Percentiles rank a stretch among this genome's conserved stretches.
Evolutionary conservation across 2,888 invertebrate species (phyloP).

Genomic region (Ditula angustiorana): DNA sequence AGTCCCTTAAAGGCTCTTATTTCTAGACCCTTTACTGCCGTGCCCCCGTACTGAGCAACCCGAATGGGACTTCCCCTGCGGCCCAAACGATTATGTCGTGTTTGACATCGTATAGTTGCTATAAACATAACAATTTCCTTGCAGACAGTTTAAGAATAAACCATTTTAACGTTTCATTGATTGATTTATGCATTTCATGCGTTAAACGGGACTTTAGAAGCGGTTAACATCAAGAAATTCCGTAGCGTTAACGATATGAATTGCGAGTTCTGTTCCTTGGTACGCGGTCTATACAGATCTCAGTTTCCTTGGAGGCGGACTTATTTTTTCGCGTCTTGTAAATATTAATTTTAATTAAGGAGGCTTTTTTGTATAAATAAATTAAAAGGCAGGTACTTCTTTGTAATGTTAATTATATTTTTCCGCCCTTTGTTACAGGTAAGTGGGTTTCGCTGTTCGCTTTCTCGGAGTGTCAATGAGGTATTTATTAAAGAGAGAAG

Average conservation of each 20-base stretch:
- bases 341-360: slow-evolving; percentile 84
- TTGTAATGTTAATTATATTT: slow-evolving; percentile 81
- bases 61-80: slow-evolving; percentile 6
- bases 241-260: background rate
- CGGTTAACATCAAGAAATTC: background rate
- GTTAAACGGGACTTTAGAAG: background rate
- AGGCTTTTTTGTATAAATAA: slow-evolving; percentile 79
- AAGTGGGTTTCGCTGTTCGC: slow-evolving; percentile 76
- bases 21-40: slow-evolving; percentile 61
- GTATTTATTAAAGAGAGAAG: slow-evolving; percentile 16
- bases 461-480: slow-evolving; percentile 21
- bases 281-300: slow-evolving; percentile 49
- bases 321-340: slow-evolving; percentile 67
- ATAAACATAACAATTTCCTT: slow-evolving; percentile 34
- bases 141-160: background rate
- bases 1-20: slow-evolving; percentile 78
- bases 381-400: slow-evolving; percentile 69
- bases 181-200: background rate
- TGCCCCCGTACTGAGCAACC: slow-evolving; percentile 45
- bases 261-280: slow-evolving; percentile 28
- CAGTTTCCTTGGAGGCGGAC: slow-evolving; percentile 38
- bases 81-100: slow-evolving; percentile 15
- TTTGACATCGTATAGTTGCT: slow-evolving; percentile 38
- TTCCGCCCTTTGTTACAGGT: slow-evolving; percentile 74
- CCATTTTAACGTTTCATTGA: background rate